Evolutionary conservation across 2,797 vertebrate species (phyloP).

Genomic region (Cygnus olor): DNA sequence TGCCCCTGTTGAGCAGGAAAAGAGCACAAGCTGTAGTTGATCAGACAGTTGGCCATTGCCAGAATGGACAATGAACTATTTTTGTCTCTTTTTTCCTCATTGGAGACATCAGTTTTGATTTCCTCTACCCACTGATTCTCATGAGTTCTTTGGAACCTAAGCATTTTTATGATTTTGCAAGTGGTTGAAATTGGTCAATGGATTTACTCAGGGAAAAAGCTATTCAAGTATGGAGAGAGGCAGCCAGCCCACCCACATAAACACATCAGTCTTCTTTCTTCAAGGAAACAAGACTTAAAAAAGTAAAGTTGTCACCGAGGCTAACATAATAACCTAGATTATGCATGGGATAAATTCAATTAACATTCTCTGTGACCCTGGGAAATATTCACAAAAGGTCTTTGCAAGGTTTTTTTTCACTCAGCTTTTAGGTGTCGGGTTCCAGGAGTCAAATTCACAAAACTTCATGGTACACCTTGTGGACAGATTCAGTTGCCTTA

Average conservation of each 20-base stretch:
- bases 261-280: background rate
- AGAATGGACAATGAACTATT: background rate
- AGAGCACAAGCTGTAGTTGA: background rate
- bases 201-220: background rate
- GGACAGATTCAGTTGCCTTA: background rate
- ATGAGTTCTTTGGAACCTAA: background rate
- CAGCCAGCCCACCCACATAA: background rate
- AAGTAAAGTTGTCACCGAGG: background rate
- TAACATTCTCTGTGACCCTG: background rate
- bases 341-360: background rate
- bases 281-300: background rate
- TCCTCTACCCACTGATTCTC: background rate
- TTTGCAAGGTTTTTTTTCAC: background rate
- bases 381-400: background rate
- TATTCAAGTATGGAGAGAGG: background rate
- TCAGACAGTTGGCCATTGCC: background rate
- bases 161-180: background rate
- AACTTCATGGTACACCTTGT: background rate
- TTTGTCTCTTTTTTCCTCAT: background rate
- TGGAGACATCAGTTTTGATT: background rate
- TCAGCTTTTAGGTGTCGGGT: background rate
- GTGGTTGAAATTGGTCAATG: background rate
- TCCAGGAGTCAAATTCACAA: background rate
- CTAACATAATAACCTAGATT: background rate
- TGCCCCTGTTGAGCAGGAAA: background rate